Evolutionary conservation across 2,888 invertebrate genomes (phyloP).

Genomic region (Brenthis hecate): DNA sequence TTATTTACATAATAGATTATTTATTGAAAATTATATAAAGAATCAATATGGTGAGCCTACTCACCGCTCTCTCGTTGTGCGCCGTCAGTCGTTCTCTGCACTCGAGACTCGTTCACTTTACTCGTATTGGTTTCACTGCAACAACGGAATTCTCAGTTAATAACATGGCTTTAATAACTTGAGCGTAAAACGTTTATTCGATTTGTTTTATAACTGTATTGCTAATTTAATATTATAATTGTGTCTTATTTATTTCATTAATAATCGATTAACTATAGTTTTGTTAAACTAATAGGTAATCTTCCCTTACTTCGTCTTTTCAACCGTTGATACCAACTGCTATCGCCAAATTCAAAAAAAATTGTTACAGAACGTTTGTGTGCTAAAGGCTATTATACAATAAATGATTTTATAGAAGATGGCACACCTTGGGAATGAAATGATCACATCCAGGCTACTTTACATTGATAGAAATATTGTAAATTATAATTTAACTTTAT

Average conservation of each 20-base stretch:
- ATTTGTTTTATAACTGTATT: not conserved
- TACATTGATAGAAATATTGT: too few relatives aligned
- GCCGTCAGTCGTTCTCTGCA: slow-evolving; percentile 72
- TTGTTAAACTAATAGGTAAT: not conserved
- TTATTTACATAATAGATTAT: not conserved
- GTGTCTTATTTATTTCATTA: too few relatives aligned
- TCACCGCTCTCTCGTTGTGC: slow-evolving; percentile 77
- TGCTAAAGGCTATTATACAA: too few relatives aligned
- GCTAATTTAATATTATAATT: not conserved
- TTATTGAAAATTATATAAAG: not conserved
- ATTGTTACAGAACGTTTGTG: too few relatives aligned
- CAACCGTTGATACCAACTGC: too few relatives aligned
- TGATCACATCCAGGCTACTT: too few relatives aligned
- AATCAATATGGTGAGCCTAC: slow-evolving; percentile 42
- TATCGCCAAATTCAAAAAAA: too few relatives aligned
- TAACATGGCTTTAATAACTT: slow-evolving; percentile 3
- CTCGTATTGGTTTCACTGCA: slow-evolving; percentile 79
- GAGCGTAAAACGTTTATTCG: not conserved
- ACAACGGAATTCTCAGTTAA: slow-evolving; percentile 49
- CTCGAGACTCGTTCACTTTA: slow-evolving; percentile 79
- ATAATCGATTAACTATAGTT: too few relatives aligned
- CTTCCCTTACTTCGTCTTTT: too few relatives aligned
- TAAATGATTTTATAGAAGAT: too few relatives aligned
- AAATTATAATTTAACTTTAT: too few relatives aligned
- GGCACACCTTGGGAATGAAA: too few relatives aligned